Evolutionary conservation across 1,140 invertebrate species (phyloP).

Genomic region (Heliothis subflexa): DNA sequence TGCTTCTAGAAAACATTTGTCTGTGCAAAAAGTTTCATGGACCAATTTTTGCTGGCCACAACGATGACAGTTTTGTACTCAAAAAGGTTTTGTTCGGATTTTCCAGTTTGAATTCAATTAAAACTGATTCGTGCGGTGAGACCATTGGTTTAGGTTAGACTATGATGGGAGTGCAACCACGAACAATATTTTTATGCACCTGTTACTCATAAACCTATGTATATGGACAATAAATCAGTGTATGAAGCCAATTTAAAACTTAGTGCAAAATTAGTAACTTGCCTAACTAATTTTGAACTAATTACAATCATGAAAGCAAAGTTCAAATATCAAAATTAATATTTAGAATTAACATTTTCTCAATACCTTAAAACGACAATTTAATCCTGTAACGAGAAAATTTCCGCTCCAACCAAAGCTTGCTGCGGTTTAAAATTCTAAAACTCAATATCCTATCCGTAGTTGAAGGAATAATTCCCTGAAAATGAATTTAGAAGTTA

Average conservation of each 20-base stretch:
- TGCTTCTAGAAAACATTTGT: too few relatives aligned
- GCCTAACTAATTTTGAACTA: too few relatives aligned
- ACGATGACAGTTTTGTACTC: not conserved
- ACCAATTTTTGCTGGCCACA: not conserved
- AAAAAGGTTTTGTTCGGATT: not conserved
- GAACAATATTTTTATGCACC: not conserved
- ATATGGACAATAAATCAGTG: not conserved
- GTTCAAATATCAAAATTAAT: too few relatives aligned
- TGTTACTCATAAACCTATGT: not conserved
- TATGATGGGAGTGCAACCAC: not conserved
- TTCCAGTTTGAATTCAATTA: not conserved
- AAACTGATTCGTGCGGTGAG: not conserved
- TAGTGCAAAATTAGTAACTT: too few relatives aligned
- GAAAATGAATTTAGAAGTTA: constrained; percentile 13
- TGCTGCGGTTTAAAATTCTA: not conserved
- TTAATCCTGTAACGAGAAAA: too few relatives aligned
- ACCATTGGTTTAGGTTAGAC: not conserved
- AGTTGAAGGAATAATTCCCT: not conserved
- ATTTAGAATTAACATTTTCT: too few relatives aligned
- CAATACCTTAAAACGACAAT: too few relatives aligned
- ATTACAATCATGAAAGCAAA: too few relatives aligned
- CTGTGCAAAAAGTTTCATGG: not conserved
- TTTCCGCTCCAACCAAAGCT: not conserved
- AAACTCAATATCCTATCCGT: not conserved
- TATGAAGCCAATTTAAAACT: too few relatives aligned